Evolutionary conservation across 1,140 invertebrate genomes (phyloP), one percentile per base, ranked within the genome.

Genomic region (Drosophila melanica): DNA sequence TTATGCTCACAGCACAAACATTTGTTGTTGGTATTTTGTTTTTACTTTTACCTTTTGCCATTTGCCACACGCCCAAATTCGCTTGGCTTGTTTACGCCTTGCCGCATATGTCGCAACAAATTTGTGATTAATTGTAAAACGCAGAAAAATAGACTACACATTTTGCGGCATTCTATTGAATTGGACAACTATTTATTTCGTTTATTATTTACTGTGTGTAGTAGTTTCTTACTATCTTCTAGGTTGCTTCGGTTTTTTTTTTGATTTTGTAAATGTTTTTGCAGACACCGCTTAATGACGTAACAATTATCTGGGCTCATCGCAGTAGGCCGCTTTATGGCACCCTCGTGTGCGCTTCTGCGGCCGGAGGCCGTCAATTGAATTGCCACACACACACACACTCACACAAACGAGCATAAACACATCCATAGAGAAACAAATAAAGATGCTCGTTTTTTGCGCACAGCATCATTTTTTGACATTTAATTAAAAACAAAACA

Each of bases 101-200:
- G 80, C 77, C 84, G 85, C 84, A 89, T 89, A 80, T 80, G 84
- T 84, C 80, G 77, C 69, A 84, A 69, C 69, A 77, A 87, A 87
- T 89, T 73, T 68, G 70, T 80, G 84, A 84, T 89, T 84, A 80
- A 89, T 89, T 87, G 73, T 77, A 51, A 60, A 68, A 53, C 75
- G 57, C 82, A 67, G 53, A 79, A 78, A 81, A 77, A 59, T 81
- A 78, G 81, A 75, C 81, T 74, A 77, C 68, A 72, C 42, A 57
- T 69, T 63, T 80, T 73, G 45, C 55, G 59, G 70, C 70, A 62
- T 37, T 20, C 20, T 23, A n/a, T 30, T n/a, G n/a, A n/a, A n/a
- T 12, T 58, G 3, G 8, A 4, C n/a, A 14, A 4, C 7, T 54
- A 16, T 23, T 37, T 10, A 23, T 23, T 20, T 44, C 11, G 9